Percentiles rank a stretch among this genome's conserved stretches.
Evolutionary conservation across 35 echinoderm and acorn worm species (phyloP).

Genomic region (Heliocidaris erythrogramma): DNA sequence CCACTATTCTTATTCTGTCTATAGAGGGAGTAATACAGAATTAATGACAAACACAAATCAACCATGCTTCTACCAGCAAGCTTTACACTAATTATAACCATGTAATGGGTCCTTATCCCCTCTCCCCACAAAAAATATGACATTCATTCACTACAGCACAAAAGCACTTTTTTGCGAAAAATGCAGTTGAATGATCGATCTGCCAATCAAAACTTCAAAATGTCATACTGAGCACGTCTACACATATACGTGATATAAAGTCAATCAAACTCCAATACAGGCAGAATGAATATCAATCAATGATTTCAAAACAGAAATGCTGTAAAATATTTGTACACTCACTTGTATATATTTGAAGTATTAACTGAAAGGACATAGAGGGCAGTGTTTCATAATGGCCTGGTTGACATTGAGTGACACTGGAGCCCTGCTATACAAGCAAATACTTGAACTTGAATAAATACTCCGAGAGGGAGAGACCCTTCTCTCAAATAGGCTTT

Average conservation of each 20-base stretch:
- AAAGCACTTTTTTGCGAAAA: too few species aligned
- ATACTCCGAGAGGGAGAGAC: neutral
- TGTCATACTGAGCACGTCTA: neutral
- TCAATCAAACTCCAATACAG: neutral
- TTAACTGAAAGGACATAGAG: neutral
- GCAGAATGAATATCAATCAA: neutral
- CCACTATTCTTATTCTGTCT: neutral
- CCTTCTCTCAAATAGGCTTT: neutral
- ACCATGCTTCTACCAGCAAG: neutral
- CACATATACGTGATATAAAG: neutral
- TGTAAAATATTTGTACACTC: neutral
- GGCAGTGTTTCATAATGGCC: neutral
- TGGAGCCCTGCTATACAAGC: neutral
- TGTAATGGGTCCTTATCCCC: too few species aligned
- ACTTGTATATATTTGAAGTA: neutral
- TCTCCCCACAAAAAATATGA: too few species aligned
- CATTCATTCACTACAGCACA: too few species aligned
- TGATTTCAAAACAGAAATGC: neutral
- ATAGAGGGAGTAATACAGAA: neutral
- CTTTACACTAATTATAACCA: too few species aligned
- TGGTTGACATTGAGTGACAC: neutral
- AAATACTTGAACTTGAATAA: slow-evolving; percentile 18
- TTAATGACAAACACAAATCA: neutral
- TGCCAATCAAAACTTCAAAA: neutral
- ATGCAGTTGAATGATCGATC: neutral